phyloP scores from a whole-genome alignment of 2,113 vertebrate genomes.

The Charadrius vociferus region DNA sequence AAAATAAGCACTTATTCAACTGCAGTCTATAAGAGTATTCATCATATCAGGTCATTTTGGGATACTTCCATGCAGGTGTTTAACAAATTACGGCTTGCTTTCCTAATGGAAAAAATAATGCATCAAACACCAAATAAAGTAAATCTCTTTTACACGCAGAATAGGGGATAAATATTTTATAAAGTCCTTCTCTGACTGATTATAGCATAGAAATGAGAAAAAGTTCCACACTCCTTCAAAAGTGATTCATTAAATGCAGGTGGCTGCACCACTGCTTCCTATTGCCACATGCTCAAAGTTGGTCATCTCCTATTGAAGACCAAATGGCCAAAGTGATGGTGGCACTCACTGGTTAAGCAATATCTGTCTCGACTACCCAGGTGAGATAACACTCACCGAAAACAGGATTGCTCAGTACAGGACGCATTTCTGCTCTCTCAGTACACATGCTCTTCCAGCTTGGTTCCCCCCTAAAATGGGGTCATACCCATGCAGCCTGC shows the following conservation, averaged over 20 bases:
- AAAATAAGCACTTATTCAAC: neutral
- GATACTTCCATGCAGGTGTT: neutral
- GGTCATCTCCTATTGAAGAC: neutral
- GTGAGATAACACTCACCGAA: neutral
- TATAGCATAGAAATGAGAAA: neutral
- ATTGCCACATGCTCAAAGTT: neutral
- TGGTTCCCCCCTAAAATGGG: neutral
- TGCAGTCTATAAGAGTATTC: neutral
- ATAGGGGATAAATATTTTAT: neutral
- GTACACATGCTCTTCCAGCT: neutral
- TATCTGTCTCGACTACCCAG: neutral
- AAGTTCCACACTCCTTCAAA: neutral
- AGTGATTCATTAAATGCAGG: neutral
- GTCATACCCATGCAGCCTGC: neutral
- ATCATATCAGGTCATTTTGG: neutral
- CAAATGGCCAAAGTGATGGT: neutral
- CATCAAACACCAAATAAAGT: neutral
- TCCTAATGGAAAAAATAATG: neutral
- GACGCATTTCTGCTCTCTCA: neutral
- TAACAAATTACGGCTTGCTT: neutral
- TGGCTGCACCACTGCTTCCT: neutral
- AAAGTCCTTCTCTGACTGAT: neutral
- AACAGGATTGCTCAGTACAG: neutral
- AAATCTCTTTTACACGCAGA: neutral
- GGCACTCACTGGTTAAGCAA: neutral